phyloP scores from a whole-genome alignment of 2,797 vertebrate genomes.

The Chelmon rostratus region DNA sequence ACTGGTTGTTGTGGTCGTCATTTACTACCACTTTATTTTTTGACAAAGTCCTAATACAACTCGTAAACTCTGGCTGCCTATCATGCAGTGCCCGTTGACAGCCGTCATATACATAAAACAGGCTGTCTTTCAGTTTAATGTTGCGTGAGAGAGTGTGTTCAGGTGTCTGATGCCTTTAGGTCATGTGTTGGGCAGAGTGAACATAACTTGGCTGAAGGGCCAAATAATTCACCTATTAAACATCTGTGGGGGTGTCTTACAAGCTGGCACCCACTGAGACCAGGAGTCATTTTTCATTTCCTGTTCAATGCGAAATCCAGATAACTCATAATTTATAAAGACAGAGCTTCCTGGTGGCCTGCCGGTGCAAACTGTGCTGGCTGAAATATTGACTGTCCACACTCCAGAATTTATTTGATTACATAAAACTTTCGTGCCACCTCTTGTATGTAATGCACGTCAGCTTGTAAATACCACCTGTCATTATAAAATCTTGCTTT shows the following conservation, averaged over 20 bases:
- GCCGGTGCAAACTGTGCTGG: neutral
- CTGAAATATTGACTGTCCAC: neutral
- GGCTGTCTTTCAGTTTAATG: neutral
- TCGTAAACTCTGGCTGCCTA: too few species aligned
- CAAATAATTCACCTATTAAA: constrained; percentile 39
- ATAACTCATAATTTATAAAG: constrained; percentile 28
- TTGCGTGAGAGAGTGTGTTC: neutral
- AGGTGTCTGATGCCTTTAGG: constrained; percentile 4
- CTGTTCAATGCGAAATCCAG: constrained; percentile 14
- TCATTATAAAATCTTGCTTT: constrained; percentile 19
- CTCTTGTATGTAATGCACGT: neutral
- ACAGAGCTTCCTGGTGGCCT: neutral
- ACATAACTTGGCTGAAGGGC: constrained; percentile 14
- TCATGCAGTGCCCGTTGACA: neutral
- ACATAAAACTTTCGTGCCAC: neutral
- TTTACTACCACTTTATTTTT: constrained; percentile 13
- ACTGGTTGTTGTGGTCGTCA: neutral
- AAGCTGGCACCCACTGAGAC: constrained; percentile 18
- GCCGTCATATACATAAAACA: neutral
- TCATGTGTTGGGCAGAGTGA: constrained; percentile 22
- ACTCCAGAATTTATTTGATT: neutral
- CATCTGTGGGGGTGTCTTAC: constrained; percentile 11
- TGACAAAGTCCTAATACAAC: neutral
- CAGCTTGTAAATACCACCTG: constrained; percentile 35
- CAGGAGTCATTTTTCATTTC: constrained; percentile 27